Percentiles rank a stretch among this genome's conserved stretches.
phyloP scores from a whole-genome alignment of 2,888 invertebrate genomes.

The Cryptus armator region DNA sequence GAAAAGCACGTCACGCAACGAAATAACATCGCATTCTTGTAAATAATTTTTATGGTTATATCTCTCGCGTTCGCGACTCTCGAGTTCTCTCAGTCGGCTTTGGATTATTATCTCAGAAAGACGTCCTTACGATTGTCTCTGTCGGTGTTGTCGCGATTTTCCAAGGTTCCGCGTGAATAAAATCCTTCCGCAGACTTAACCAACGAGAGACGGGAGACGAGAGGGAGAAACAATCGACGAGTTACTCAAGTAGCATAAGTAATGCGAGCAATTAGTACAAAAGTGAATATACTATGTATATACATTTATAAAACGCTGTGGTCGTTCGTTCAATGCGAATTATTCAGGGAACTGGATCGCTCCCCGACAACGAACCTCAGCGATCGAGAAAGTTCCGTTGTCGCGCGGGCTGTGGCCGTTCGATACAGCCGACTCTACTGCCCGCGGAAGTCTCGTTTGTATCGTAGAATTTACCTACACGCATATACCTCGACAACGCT shows the following conservation, averaged over 20 bases:
- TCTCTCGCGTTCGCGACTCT: neutral
- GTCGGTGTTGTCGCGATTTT: slow-evolving; percentile 22
- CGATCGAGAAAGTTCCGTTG: slow-evolving; percentile 83
- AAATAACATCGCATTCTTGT: slow-evolving; percentile 16
- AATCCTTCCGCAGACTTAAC: slow-evolving; percentile 35
- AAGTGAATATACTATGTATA: neutral
- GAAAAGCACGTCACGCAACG: neutral
- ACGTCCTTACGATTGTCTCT: neutral
- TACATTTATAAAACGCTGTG: slow-evolving; percentile 4
- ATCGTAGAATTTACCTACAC: slow-evolving; percentile 54
- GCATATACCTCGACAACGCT: slow-evolving; percentile 46
- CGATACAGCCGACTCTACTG: slow-evolving; percentile 41
- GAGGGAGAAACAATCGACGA: neutral
- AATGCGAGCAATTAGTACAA: neutral
- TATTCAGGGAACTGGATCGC: slow-evolving; percentile 83
- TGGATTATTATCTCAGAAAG: slow-evolving; percentile 35
- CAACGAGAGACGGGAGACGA: neutral
- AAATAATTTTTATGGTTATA: slow-evolving; percentile 28
- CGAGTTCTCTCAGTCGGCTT: slow-evolving; percentile 24
- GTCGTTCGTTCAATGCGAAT: slow-evolving; percentile 72
- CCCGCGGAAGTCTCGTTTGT: slow-evolving; percentile 75
- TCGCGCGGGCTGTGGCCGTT: slow-evolving; percentile 66
- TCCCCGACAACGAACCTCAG: slow-evolving; percentile 66
- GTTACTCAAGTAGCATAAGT: neutral
- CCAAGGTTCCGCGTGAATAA: slow-evolving; percentile 37